Evolutionary conservation across 2,888 invertebrate genomes (phyloP).

Genomic region (Ochlodes sylvanus): DNA sequence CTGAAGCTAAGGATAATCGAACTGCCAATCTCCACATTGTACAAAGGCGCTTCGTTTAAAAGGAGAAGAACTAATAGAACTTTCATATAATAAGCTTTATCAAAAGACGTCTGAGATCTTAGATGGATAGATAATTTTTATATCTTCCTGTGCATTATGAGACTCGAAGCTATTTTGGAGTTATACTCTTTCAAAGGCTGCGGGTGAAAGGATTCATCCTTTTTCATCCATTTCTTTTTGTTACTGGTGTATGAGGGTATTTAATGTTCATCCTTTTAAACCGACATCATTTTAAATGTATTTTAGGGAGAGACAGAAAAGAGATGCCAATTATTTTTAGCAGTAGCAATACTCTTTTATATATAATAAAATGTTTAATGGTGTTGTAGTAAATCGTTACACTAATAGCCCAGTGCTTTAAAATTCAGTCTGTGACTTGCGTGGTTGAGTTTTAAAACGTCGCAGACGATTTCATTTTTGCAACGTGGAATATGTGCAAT

Average conservation of each 20-base stretch:
- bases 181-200: constrained; percentile 12
- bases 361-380: too few species aligned
- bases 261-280: constrained; percentile 27
- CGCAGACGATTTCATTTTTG: too few species aligned
- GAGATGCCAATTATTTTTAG: too few species aligned
- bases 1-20: constrained; percentile 76
- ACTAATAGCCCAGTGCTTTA: too few species aligned
- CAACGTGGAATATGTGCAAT: too few species aligned
- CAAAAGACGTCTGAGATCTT: constrained; percentile 50
- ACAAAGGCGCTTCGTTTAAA: constrained; percentile 63
- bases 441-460: too few species aligned
- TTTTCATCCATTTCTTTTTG: background rate
- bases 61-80: constrained; percentile 61
- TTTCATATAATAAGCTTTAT: constrained; percentile 61
- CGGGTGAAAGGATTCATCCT: background rate
- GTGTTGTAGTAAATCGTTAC: too few species aligned
- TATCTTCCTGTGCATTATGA: constrained; percentile 54
- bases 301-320: too few species aligned
- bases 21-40: constrained; percentile 76
- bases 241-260: constrained; percentile 3
- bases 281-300: background rate
- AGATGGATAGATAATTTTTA: constrained; percentile 43
- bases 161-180: constrained; percentile 2
- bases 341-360: too few species aligned
- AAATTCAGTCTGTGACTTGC: too few species aligned